A percentile compares a stretch with the other conserved stretches of the same genome.
phyloP scores from a whole-genome alignment of 2,888 invertebrate genomes.

The Drosophila merina region DNA sequence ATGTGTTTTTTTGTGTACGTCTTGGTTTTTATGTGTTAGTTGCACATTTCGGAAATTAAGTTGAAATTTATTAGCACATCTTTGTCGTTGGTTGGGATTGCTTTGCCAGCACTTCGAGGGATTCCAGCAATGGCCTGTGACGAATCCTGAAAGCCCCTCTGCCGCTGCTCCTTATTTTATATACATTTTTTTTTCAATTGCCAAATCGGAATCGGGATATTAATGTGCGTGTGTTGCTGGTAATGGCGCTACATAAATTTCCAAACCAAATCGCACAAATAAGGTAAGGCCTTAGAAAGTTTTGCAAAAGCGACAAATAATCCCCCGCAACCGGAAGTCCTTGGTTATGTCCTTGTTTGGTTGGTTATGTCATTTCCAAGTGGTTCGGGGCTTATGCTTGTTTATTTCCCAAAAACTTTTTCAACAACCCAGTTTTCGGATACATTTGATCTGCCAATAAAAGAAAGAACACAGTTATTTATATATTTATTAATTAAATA shows the following conservation, averaged over 20 bases:
- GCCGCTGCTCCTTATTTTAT: neutral
- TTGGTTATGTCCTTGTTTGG: neutral
- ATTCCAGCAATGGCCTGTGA: constrained; percentile 40
- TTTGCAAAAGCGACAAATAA: constrained; percentile 33
- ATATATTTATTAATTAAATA: neutral
- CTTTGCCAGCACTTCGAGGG: constrained; percentile 66
- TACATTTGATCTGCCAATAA: neutral
- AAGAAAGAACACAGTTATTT: neutral
- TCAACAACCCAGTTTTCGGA: neutral
- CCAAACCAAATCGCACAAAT: constrained; percentile 32
- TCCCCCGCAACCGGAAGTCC: constrained; percentile 6
- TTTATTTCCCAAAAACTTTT: neutral
- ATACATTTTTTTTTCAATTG: constrained; percentile 17
- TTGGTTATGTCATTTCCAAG: neutral
- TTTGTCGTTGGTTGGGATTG: constrained; percentile 79
- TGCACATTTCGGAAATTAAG: constrained; percentile 79
- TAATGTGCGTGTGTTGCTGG: constrained; percentile 38
- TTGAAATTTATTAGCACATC: constrained; percentile 79
- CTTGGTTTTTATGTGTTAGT: constrained; percentile 77
- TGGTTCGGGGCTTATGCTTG: neutral
- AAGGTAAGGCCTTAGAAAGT: constrained; percentile 28
- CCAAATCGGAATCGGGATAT: constrained; percentile 11
- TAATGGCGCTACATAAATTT: constrained; percentile 46
- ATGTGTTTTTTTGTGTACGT: constrained; percentile 28
- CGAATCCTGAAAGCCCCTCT: constrained; percentile 49